Evolutionary conservation across 2,888 invertebrate species (phyloP), one percentile per base, ranked within the genome.

Genomic region (Masnerella sp.): DNA sequence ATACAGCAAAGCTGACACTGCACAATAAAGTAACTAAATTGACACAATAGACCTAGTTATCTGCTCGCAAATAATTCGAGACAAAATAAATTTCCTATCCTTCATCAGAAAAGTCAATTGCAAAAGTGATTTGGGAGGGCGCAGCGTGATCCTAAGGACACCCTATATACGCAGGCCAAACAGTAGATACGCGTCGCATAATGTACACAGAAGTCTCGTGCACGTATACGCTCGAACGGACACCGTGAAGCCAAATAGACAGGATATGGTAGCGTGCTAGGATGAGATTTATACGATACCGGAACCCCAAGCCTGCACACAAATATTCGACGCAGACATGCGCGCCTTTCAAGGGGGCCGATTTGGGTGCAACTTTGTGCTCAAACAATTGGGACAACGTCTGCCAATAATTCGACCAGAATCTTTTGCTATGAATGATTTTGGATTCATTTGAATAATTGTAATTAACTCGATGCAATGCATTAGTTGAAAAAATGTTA

Each of bases 221-320:
- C 62, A 68, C 62, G 64, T 73, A 73, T 59, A 75, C 68, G 72
- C 65, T 65, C 54, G 74, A 70, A 52, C 56, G 67, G 75, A 75
- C 72, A 77, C 74, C 64, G 56, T 73, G 80, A 83, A 78, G 80
- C 80, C 81, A 80, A 79, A 80, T 79, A 77, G 78, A 78, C 78
- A 77, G 80, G 80, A 80, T 80, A 81, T 64, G 78, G 77, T 74
- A 71, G 77, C 74, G 78, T 78, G 78, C 77, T 79, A 80, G 81
- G 82, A 83, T 81, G 82, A 84, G 86, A 85, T 86, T 86, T 86
- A 84, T 82, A 79, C 80, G 81, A 82, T 81, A 82, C 80, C 82
- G 83, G 82, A 83, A 83, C 82, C 81, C 80, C 76, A 78, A 73
- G 76, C 74, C 70, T 78, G 77, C 77, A 43, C 73, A 65, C 70